Base-by-base conservation (phyloP, 2,113 vertebrate genomes). In the Stomatorhinus ivindoensis region DNA sequence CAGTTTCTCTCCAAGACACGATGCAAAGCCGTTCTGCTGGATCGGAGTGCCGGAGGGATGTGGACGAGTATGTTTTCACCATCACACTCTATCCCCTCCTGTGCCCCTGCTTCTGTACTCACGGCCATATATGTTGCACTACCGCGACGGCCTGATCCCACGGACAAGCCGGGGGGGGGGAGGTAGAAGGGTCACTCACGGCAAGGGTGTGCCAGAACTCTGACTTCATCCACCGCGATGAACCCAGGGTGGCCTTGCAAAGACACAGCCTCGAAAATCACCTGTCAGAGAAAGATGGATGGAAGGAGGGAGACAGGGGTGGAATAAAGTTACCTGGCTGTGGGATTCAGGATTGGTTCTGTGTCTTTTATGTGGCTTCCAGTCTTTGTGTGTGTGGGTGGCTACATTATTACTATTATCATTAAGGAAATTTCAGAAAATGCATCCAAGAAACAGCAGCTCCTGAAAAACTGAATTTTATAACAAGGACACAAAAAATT, bases 251-350 rank as follows among this genome's bases (percentile, higher is more conserved):
- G 98, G 88, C 97, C 98, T 92, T 98, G 98, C 93, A 99, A 91
- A 27, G 98, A 98, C 88, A 98, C 97, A 0, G 98, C 97, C 89
- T 99, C 98, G 92, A 99, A 98, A 94, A 99, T 99, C 89, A 99
- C 98, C 98, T 99, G 95, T 89, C 96, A n/a, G 51, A 69, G 61
- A 48, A 39, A 89, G 58, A 85, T 61, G 39, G 48, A 50, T 17
- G 83, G 51, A 50, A 24, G 24, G 27, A 65, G 44, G 73, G 21
- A 87, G 24, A 15, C 11, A 10, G 44, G 61, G 44, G 47, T 39
- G 39, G 6, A 84, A 89, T 19, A 17, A 55, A 39, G 48, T 82
- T 27, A 39, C 31, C 65, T 5, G 73, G 21, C 31, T 39, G 44
- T 53, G 88, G 17, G 24, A 53, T 82, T 50, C 76, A 51, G 9